phyloP scores from a whole-genome alignment of 1,140 invertebrate genomes.

The Dreissena polymorpha region DNA sequence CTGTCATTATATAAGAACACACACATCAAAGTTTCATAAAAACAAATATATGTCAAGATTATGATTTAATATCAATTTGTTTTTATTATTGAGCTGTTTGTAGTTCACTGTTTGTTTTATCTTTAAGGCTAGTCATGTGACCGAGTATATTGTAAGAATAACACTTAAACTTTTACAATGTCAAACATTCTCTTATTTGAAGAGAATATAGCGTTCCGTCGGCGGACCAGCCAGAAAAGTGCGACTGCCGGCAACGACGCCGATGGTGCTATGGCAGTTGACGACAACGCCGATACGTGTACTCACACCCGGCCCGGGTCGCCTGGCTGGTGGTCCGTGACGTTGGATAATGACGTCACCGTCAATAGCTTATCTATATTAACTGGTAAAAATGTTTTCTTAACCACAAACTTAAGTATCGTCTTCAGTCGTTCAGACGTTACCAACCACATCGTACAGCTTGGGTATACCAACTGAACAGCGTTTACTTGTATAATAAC shows the following conservation, averaged over 20 bases:
- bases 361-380: conserved; percentile 11
- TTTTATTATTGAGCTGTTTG: not conserved
- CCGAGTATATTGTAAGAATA: not conserved
- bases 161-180: not conserved
- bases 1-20: too few relatives aligned
- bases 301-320: not conserved
- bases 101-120: not conserved
- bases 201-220: conserved; percentile 41
- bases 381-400: conserved; percentile 17
- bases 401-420: not conserved
- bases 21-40: not conserved
- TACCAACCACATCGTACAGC: not conserved
- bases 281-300: conserved; percentile 36
- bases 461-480: not conserved
- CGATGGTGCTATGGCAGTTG: conserved; percentile 35
- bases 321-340: conserved; percentile 49
- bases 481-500: not conserved
- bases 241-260: not conserved
- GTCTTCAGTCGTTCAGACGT: not conserved
- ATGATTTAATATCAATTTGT: not conserved
- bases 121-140: not conserved
- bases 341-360: conserved; percentile 12
- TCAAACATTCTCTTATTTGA: not conserved
- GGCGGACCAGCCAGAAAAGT: conserved; percentile 28
- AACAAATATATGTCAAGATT: not conserved